A percentile compares a stretch with the other conserved stretches of the same genome.
phyloP scores from a whole-genome alignment of 2,797 vertebrate genomes.

The Hypotaenidia philippensis region DNA sequence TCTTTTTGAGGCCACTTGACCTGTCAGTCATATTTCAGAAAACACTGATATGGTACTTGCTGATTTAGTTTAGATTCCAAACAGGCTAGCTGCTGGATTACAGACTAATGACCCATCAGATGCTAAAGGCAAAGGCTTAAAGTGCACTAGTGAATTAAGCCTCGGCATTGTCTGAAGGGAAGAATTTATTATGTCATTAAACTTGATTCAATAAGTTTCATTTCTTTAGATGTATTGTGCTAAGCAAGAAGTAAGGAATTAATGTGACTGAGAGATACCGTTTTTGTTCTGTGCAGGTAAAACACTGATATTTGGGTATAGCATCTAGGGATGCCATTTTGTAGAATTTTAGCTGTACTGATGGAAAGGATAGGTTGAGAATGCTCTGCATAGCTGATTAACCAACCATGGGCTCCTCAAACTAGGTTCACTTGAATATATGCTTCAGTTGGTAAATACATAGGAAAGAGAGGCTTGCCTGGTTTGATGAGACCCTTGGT shows the following conservation, averaged over 20 bases:
- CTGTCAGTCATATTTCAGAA: conserved; percentile 84
- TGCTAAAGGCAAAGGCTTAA: conserved; percentile 84
- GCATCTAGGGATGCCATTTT: conserved; percentile 37
- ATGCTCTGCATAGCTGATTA: conserved; percentile 65
- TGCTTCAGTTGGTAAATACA: conserved; percentile 76
- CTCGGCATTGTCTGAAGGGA: conserved; percentile 79
- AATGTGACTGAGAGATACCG: conserved; percentile 31
- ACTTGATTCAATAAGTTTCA: conserved; percentile 82
- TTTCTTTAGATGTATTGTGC: conserved; percentile 71
- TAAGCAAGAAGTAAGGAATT: conserved; percentile 66
- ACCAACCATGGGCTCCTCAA: conserved; percentile 38
- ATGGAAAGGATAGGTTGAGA: conserved; percentile 59
- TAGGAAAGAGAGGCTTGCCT: conserved; percentile 67
- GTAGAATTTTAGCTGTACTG: conserved; percentile 37
- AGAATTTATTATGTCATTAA: conserved; percentile 85
- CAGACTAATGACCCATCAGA: conserved; percentile 85
- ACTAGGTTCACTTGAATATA: conserved; percentile 60
- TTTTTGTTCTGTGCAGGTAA: conserved; percentile 73
- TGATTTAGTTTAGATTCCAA: conserved; percentile 83
- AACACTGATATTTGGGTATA: not conserved
- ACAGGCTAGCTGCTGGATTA: conserved; percentile 80
- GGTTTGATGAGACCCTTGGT: conserved; percentile 73
- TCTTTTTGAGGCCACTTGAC: conserved; percentile 84
- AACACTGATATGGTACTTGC: conserved; percentile 79
- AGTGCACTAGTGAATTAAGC: conserved; percentile 84